Conservation (phyloP, 2,888 invertebrate genomes). For the Invenusta paracnida region DNA sequence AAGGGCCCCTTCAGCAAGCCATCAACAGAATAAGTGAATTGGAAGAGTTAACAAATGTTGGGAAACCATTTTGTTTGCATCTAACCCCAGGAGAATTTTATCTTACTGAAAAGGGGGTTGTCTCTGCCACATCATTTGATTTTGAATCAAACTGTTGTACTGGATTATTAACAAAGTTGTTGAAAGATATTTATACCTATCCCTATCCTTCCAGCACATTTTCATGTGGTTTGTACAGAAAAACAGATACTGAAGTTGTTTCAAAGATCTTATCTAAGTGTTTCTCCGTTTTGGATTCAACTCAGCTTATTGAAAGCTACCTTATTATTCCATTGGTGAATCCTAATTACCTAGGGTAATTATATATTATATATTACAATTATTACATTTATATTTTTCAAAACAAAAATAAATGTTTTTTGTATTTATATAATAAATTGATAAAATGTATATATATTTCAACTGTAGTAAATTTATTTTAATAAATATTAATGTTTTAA, state of each 20-base stretch:
- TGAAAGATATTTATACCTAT: background rate
- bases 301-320: background rate
- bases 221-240: background rate
- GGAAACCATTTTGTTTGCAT: background rate
- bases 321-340: background rate
- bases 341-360: background rate
- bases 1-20: background rate
- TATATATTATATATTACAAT: background rate
- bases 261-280: background rate
- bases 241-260: background rate
- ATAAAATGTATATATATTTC: too few species aligned
- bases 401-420: background rate
- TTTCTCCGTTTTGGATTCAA: background rate
- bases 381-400: background rate
- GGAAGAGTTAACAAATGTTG: background rate
- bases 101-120: background rate
- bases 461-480: background rate
- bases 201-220: background rate
- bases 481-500: background rate
- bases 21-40: constrained; percentile 1
- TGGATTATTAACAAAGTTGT: background rate
- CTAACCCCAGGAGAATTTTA: background rate
- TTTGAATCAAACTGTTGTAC: background rate
- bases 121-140: background rate
- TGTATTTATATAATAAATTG: background rate